Percentiles rank a stretch among this genome's conserved stretches.
These are phyloP conservation scores for Leptonema lineaticorne DNA, from an alignment of 1,140 invertebrate genomes.

Conservation along the genomic window DNA sequence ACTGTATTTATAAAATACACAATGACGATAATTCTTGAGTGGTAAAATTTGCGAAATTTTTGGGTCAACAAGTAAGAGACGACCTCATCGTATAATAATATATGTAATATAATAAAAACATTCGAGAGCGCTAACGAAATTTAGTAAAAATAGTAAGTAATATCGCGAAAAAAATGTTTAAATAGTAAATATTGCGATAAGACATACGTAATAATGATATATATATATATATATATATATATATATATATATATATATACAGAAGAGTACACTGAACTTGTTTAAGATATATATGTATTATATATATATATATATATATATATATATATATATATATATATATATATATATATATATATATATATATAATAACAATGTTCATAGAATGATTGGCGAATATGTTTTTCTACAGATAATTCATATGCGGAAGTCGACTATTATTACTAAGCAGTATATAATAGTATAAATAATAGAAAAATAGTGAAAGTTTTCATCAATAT, in stretches of 20 bases:
- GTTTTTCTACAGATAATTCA: too few relatives aligned
- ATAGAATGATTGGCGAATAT: too few relatives aligned
- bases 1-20: too few relatives aligned
- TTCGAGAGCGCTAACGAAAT: background rate
- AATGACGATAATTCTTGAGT: too few relatives aligned
- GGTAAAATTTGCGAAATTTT: slow-evolving; percentile 9
- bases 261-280: background rate
- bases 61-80: slow-evolving; percentile 1
- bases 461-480: too few relatives aligned
- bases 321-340: background rate
- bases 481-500: too few relatives aligned
- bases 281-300: background rate
- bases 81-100: background rate
- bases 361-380: background rate
- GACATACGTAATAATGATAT: background rate
- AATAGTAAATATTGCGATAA: slow-evolving; percentile 2
- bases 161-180: too few relatives aligned
- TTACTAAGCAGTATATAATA: too few relatives aligned
- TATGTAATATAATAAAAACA: background rate
- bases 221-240: background rate
- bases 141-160: too few relatives aligned
- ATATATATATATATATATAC: background rate
- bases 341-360: background rate
- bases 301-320: background rate
- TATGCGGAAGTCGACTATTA: too few relatives aligned